Conservation (phyloP, 2,797 vertebrate species). For the Falco biarmicus region DNA sequence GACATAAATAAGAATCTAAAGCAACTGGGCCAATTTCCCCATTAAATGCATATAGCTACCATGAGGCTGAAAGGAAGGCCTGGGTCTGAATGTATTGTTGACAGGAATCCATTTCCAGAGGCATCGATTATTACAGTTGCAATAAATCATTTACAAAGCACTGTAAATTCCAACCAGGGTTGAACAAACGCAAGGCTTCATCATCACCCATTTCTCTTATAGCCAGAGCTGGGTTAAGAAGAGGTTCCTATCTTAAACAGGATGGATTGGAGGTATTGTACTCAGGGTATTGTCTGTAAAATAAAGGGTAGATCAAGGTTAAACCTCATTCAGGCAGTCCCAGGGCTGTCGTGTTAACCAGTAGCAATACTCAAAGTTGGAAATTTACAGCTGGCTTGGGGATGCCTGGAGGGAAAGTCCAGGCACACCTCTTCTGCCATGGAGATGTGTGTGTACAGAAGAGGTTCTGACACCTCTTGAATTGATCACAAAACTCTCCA, state of each 20-base stretch:
- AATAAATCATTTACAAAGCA: constrained; percentile 23
- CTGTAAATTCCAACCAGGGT: constrained; percentile 41
- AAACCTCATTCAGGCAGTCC: background rate
- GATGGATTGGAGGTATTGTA: background rate
- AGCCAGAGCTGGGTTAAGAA: background rate
- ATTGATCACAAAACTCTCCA: background rate
- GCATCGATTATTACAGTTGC: constrained; percentile 33
- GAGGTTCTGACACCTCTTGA: background rate
- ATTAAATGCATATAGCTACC: constrained; percentile 40
- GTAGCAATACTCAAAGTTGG: background rate
- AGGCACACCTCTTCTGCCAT: background rate
- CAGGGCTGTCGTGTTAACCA: background rate
- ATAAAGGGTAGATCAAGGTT: constrained; percentile 42
- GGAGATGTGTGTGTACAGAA: background rate
- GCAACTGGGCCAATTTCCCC: constrained; percentile 2
- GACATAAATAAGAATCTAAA: constrained; percentile 26
- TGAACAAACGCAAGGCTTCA: constrained; percentile 38
- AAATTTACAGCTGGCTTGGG: background rate
- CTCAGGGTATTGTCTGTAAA: background rate
- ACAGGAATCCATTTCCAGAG: constrained; percentile 54
- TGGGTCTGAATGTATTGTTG: constrained; percentile 22
- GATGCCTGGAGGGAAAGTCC: background rate
- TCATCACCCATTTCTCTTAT: constrained; percentile 23
- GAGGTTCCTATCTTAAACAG: background rate
- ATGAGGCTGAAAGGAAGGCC: constrained; percentile 28